These are phyloP conservation scores for Philopotamus ludificatus DNA, from an alignment of 1,140 invertebrate genomes.

Conservation along the genomic window DNA sequence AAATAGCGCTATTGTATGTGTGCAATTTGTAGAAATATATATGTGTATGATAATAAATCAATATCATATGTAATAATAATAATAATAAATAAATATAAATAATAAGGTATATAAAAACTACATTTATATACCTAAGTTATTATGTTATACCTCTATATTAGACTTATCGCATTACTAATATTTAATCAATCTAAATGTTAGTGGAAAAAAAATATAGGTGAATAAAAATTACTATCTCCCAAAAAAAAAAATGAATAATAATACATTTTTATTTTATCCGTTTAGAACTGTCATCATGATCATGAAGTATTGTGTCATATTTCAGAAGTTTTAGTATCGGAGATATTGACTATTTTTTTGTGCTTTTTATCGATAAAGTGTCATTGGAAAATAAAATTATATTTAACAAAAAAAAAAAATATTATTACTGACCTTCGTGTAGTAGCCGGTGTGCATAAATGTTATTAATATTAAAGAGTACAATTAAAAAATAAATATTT, in stretches of 20 bases:
- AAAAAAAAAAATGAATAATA: no score
- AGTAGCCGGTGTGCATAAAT: constrained; percentile 30
- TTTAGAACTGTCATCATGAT: no score
- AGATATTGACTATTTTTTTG: no score
- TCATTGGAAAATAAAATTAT: neutral
- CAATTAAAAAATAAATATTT: constrained; percentile 31
- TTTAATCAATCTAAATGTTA: constrained; percentile 33
- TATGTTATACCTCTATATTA: constrained; percentile 23
- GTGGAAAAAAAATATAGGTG: constrained; percentile 27
- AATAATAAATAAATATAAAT: constrained; percentile 8
- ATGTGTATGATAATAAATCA: constrained; percentile 30
- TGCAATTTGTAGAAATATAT: constrained; percentile 31
- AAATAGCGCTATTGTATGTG: no score
- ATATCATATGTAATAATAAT: constrained; percentile 8
- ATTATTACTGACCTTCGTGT: constrained; percentile 27
- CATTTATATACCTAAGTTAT: constrained; percentile 14
- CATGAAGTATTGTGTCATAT: no score
- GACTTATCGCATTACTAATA: constrained; percentile 25
- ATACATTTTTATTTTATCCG: no score
- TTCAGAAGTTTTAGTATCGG: no score
- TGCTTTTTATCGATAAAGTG: neutral
- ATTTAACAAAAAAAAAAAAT: constrained; percentile 13
- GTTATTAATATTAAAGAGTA: constrained; percentile 31
- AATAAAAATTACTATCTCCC: constrained; percentile 23
- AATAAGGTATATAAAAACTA: constrained; percentile 8